phyloP scores from a whole-genome alignment of 2,888 invertebrate species.

The Eulithis prunata region DNA sequence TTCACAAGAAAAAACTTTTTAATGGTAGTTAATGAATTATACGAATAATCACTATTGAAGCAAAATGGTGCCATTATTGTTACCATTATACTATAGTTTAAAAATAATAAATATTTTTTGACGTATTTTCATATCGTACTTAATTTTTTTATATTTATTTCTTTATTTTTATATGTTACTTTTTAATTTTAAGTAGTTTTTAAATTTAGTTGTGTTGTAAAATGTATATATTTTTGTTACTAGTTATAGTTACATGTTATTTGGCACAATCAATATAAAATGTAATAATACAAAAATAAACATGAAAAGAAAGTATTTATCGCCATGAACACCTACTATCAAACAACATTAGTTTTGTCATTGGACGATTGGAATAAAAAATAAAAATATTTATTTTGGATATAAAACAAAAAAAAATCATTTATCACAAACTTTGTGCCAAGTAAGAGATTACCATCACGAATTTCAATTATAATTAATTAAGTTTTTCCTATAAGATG shows the following conservation, averaged over 20 bases:
- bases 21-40: background rate
- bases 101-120: constrained; percentile 53
- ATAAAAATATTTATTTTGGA: too few species aligned
- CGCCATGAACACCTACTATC: background rate
- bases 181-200: constrained; percentile 5
- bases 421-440: constrained; percentile 21
- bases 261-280: constrained; percentile 17
- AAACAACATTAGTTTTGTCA: too few species aligned
- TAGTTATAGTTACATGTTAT: constrained; percentile 10
- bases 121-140: constrained; percentile 49
- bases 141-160: constrained; percentile 40
- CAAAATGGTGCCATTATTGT: constrained; percentile 75
- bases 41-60: constrained; percentile 12
- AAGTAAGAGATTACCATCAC: constrained; percentile 53
- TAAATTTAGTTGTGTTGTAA: constrained; percentile 12
- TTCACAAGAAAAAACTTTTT: background rate
- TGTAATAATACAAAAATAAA: background rate
- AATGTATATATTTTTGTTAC: too few species aligned
- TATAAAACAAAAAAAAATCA: too few species aligned
- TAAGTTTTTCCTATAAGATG: constrained; percentile 31
- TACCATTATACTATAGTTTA: constrained; percentile 67
- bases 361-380: too few species aligned
- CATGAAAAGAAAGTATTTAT: background rate
- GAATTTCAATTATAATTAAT: constrained; percentile 48
- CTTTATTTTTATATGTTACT: constrained; percentile 32